Evolutionary conservation across 2,113 vertebrate species (phyloP), one percentile per base, ranked within the genome.

Genomic region (Abramis brama): DNA sequence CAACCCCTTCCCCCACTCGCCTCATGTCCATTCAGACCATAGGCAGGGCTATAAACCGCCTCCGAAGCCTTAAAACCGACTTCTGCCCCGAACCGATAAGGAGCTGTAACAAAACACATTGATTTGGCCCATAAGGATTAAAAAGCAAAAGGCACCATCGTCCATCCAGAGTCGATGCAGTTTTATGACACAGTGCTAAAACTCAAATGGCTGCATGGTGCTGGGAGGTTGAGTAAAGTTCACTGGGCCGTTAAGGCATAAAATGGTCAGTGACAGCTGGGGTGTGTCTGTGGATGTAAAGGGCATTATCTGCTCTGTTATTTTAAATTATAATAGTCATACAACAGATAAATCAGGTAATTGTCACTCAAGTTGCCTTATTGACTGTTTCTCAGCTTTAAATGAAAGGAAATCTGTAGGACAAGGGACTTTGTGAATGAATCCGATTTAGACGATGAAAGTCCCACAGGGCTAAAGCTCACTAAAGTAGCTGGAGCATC

Each of bases 61-160:
- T 85, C 83, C 33, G 82, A 70, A 59, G 43, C 70, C 27, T 73
- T 82, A 82, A 83, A 33, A 25, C 30, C 45, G 76, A 68, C 68
- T 79, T 79, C 87, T 74, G 82, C 47, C 81, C 71, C 52, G 70
- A 76, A 39, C 64, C 19, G 87, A 90, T 85, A 87, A 90, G 70
- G 47, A 70, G 79, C 66, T 15, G 19, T 39, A 71, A 85, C 78
- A 84, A 88, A 84, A 79, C 64, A 59, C 74, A 85, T 86, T 55
- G 78, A 86, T 90, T 87, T 59, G 79, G 47, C 47, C 36, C 50
- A n/a, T 88, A 73, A 60, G 74, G 82, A 88, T 85, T 60, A 80
- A 86, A 83, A 78, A 84, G 10, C 64, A 75, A 85, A 87, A 64
- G 62, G 74, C 15, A 10, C 36, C 74, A 62, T 30, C 43, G 17